Base-by-base conservation (phyloP, 2,888 invertebrate species). In the Pilophorus perplexus region DNA sequence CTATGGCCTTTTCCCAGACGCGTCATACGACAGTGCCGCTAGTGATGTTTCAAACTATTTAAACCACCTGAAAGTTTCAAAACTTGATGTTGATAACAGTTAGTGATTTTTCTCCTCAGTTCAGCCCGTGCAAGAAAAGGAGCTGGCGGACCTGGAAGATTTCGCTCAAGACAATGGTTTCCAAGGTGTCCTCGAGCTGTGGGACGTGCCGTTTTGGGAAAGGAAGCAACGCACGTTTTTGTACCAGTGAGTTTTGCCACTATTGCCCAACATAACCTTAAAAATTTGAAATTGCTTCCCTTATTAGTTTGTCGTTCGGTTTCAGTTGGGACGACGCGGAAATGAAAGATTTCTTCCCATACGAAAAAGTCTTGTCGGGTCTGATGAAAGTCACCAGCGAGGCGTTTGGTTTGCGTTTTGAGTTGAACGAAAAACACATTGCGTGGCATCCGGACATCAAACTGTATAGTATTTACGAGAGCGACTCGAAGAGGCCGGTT, bases 201-300 rank as follows among this genome's bases (percentile, higher is more conserved):
- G 90, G 86, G 97, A 97, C 77, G 80, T 96, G 48, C 84, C 88
- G 1, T 97, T 88, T 75, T 97, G 93, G 91, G 83, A 86, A 73
- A 82, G 90, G 71, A 88, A 89, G 75, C 89, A 92, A 71, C 81
- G 83, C 71, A 80, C 81, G 74, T 79, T 83, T 0, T 75, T 87
- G 8, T 88, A 83, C 74, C 82, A 84, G 81, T 81, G 75, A 73
- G 73, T 71, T 40, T 38, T 57, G 12, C 57, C 16, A 20, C n/a
- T 33, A 33, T 33, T 33, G 6, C n/a, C n/a, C n/a, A n/a, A n/a
- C 33, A 12, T 33, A 33, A 33, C 12, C 12, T 33, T 14, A 44
- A 44, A 44, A 14, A 44, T 6, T 18, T 6, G 5, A 10, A 10
- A 44, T 44, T 44, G n/a, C 23, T 22, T 6, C 6, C 25, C 20